Base-by-base conservation (phyloP, 2,888 invertebrate genomes). In the Hemicrepidius hirtus region DNA sequence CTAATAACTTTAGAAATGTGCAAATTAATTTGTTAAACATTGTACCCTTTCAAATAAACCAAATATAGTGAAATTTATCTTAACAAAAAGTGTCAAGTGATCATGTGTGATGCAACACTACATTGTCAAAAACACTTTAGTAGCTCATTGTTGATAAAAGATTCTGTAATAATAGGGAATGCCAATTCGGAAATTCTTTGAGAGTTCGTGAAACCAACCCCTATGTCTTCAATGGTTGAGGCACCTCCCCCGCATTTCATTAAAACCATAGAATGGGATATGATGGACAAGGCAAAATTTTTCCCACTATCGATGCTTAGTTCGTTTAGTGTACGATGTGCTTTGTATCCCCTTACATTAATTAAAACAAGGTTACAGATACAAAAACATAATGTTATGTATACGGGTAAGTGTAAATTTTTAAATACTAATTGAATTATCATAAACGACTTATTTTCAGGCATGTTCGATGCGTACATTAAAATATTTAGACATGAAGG, bases 231-330 rank as follows among this genome's bases (percentile, higher is more conserved):
- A 77, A 82, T 90, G 84, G 90, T 90, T 24, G 91, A 91, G 79
- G 87, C 88, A 12, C 90, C 91, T 4, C 86, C 86, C 16, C 88
- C 89, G 0, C 88, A 89, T 79, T 90, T 92, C 66, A 94, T 95
- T 74, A 93, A 92, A 24, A 97, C 94, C 5, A 97, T 99, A 75
- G 98, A 99, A 87, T 96, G 98, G 95, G 92, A 97, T 78, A 99
- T 99, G 98, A 95, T 99, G 97, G 95, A 99, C 86, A 97, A 97
- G 83, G 90, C 90, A 55, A 97, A 97, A 84, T 99, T 98, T 85
- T 96, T 96, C 83, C 97, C 98, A 0, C 87, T 98, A 68, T 97
- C 97, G 69, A 94, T 97, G 88, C 87, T 96, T 12, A 97, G 97
- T 83, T 95, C 95, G 55, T 94, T 97, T 79, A 90, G 93, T 76